Evolutionary conservation across 2,888 invertebrate species (phyloP).

Genomic region (Dilophus febrilis): DNA sequence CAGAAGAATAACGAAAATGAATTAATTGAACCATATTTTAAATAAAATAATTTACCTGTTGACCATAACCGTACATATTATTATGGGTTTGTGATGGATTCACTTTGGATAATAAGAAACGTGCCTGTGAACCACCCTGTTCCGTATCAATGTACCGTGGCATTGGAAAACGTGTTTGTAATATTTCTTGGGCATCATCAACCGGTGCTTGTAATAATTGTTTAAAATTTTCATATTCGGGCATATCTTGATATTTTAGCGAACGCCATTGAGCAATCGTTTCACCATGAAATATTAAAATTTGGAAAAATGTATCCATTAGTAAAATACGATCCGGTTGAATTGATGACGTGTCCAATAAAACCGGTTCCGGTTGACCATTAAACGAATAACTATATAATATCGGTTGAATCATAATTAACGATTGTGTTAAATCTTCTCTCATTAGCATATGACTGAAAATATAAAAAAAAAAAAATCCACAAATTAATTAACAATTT

Average conservation of each 20-base stretch:
- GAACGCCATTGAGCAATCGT: conserved; percentile 96
- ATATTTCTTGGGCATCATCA: conserved; percentile 93
- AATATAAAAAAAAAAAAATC: conserved; percentile 9
- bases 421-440: conserved; percentile 90
- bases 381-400: conserved; percentile 97
- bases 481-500: conserved; percentile 6
- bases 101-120: conserved; percentile 95
- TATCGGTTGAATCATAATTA: conserved; percentile 99
- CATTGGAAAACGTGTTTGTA: conserved; percentile 93
- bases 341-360: conserved; percentile 93
- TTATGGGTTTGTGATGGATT: conserved; percentile 99
- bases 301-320: conserved; percentile 99
- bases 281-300: conserved; percentile 98
- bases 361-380: conserved; percentile 92
- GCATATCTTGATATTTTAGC: conserved; percentile 87
- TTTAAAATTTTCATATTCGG: conserved; percentile 95
- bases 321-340: conserved; percentile 92
- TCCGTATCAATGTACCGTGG: conserved; percentile 98
- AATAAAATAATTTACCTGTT: conserved; percentile 31
- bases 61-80: conserved; percentile 92
- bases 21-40: neutral
- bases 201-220: conserved; percentile 90
- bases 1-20: neutral
- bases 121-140: conserved; percentile 97
- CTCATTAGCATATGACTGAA: conserved; percentile 87